Conservation (phyloP, 1,140 invertebrate genomes). For the Nasonia giraulti region DNA sequence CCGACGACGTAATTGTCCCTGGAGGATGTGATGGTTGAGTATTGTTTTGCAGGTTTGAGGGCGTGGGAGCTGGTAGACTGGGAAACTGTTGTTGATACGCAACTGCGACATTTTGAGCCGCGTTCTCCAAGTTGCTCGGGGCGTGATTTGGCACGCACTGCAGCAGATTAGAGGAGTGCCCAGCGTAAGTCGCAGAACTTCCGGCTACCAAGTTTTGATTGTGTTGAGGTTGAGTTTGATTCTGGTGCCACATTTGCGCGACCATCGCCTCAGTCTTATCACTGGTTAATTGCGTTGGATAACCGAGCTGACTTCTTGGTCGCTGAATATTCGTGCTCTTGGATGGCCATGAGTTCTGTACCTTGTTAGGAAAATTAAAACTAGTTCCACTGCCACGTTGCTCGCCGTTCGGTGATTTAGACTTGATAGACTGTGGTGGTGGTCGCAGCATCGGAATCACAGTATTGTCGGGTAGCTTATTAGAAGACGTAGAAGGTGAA, state of each 20-base stretch:
- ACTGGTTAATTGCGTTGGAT: slow-evolving; percentile 49
- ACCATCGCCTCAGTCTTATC: slow-evolving; percentile 57
- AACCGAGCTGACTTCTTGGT: slow-evolving; percentile 58
- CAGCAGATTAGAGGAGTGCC: slow-evolving; percentile 32
- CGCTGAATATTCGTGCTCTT: slow-evolving; percentile 66
- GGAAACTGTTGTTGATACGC: slow-evolving; percentile 45
- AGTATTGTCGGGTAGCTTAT: slow-evolving; percentile 62
- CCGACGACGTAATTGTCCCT: slow-evolving; percentile 24
- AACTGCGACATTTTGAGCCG: slow-evolving; percentile 21
- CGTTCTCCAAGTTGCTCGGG: slow-evolving; percentile 47
- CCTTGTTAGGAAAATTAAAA: slow-evolving; percentile 58
- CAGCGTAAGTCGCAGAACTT: slow-evolving; percentile 15
- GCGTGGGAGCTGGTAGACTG: slow-evolving; percentile 30
- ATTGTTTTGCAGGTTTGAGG: slow-evolving; percentile 50
- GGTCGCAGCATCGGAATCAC: slow-evolving; percentile 71
- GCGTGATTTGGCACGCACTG: slow-evolving; percentile 48
- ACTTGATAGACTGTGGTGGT: slow-evolving; percentile 68
- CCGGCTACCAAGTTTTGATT: slow-evolving; percentile 28
- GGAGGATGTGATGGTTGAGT: slow-evolving; percentile 48
- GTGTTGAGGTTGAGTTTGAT: slow-evolving; percentile 47
- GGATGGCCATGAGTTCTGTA: slow-evolving; percentile 67
- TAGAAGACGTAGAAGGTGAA: slow-evolving; percentile 35
- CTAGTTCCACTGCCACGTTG: slow-evolving; percentile 46
- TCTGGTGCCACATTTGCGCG: slow-evolving; percentile 68
- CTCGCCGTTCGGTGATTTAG: slow-evolving; percentile 63